A percentile compares a stretch with the other conserved stretches of the same genome.
Conservation (phyloP, 2,797 vertebrate genomes). For the Hozukius guyotensis region DNA sequence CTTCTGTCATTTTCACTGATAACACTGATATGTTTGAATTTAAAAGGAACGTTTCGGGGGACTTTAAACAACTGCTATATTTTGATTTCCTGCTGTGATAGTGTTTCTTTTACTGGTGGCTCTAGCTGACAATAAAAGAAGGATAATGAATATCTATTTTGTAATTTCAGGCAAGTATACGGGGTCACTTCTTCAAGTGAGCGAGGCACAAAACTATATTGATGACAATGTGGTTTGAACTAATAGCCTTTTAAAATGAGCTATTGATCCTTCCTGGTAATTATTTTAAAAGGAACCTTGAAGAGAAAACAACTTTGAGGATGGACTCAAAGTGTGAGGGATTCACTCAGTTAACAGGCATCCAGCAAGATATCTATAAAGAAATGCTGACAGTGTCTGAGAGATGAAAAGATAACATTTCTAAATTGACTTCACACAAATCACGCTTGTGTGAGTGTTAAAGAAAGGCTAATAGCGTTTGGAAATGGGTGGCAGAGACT, state of each 20-base stretch:
- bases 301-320: constrained; percentile 54
- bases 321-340: constrained; percentile 10
- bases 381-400: background rate
- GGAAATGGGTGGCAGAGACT: constrained; percentile 5
- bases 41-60: background rate
- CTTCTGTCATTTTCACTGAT: background rate
- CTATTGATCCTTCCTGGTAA: constrained; percentile 66
- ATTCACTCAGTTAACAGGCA: background rate
- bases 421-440: constrained; percentile 21
- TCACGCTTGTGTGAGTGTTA: background rate
- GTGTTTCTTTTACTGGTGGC: background rate
- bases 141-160: constrained; percentile 56
- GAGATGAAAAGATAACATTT: background rate
- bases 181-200: constrained; percentile 35
- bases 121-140: constrained; percentile 20
- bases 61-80: background rate
- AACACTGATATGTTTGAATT: background rate
- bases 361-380: background rate
- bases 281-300: constrained; percentile 58
- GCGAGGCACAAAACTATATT: constrained; percentile 43
- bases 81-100: background rate
- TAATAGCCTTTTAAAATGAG: constrained; percentile 71
- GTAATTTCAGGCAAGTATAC: constrained; percentile 34
- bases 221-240: constrained; percentile 65
- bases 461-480: constrained; percentile 6